Evolutionary conservation across 2,797 vertebrate genomes (phyloP), one percentile per base, ranked within the genome.

Genomic region (Alcedo atthis): DNA sequence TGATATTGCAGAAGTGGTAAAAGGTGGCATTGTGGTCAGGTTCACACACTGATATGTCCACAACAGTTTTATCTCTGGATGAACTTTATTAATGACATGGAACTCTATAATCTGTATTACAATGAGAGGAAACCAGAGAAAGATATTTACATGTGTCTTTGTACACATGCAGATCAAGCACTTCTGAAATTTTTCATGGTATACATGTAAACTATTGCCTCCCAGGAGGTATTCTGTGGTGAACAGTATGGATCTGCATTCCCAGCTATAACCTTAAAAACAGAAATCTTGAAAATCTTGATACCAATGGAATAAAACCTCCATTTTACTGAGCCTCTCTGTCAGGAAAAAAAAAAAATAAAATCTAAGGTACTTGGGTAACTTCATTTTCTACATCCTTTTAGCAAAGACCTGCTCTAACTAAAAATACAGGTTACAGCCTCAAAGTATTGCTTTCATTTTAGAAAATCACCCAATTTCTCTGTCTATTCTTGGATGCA

Each of bases 221-320:
- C 57, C 83, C 25, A 51, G 66, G 49, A 85, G 25, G 37, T 64
- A 54, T 45, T 84, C 70, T 20, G 51, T 59, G 48, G 28, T 57
- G 78, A 90, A 4, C 25, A 54, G 26, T 22, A 48, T 25, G 33
- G 78, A 76, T 74, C 63, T 51, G 51, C 74, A 76, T 90, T 86
- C 55, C 40, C 70, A 73, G 46, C 11, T 83, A 30, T 14, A 63
- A 59, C 18, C 2, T 3, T 13, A 64, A 82, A 89, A 86, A 25
- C 63, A 89, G 85, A 84, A 74, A 67, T 77, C 53, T 80, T 88
- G 45, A 37, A 81, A 74, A 67, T 80, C 49, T 80, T 88, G 45
- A 37, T 37, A 33, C 16, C 78, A 68, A 6, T 68, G 42, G 30
- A 92, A 25, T 46, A 61, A 91, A 46, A 61, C 28, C 21, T 54